Base-by-base conservation (phyloP, 2,888 invertebrate genomes). In the Sphaerophoria taeniata region DNA sequence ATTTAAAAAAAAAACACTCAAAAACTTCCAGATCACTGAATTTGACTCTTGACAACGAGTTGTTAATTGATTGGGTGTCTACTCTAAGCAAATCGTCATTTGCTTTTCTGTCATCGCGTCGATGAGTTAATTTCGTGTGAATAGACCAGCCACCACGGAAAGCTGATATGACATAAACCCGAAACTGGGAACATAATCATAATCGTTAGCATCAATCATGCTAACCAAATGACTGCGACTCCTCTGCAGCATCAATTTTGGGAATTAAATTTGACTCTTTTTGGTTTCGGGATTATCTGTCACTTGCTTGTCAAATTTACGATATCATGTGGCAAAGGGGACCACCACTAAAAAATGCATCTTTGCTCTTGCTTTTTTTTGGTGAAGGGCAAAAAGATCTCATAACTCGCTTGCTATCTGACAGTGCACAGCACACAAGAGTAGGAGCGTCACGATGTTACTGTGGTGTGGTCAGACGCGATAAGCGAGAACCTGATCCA, bases 201-300 rank as follows among this genome's bases (percentile, higher is more conserved):
- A 75, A 84, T 80, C 67, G 80, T 80, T 70, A 76, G 55, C 84
- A 84, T 84, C 84, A 84, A 80, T 84, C 85, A 85, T 76, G 55
- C 7, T 4, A 69, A 56, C 67, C 47, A 49, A 67, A 14, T 43
- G 43, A 9, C n/a, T 34, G 6, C 7, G 11, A 2, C 24, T 45
- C 43, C 9, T 36, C 51, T 3, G 31, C 16, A 55, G 12, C 7
- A 14, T 33, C 7, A 7, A 43, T 43, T 9, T 9, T 43, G 4
- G 11, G 39, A 43, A 36, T 36, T 6, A 11, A 11, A 43, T 9
- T 11, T 11, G 11, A 43, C 7, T 43, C 39, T 43, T 9, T 69
- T 79, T 67, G 69, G 69, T 61, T 83, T 49, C 7, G 74, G 58
- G 70, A 74, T 74, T 79, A 67, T 51, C 65, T 80, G 84, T 84